Percentiles rank a stretch among this genome's conserved stretches.
Evolutionary conservation across 2,113 vertebrate genomes (phyloP).

Genomic region (Heloderma charlesbogerti): DNA sequence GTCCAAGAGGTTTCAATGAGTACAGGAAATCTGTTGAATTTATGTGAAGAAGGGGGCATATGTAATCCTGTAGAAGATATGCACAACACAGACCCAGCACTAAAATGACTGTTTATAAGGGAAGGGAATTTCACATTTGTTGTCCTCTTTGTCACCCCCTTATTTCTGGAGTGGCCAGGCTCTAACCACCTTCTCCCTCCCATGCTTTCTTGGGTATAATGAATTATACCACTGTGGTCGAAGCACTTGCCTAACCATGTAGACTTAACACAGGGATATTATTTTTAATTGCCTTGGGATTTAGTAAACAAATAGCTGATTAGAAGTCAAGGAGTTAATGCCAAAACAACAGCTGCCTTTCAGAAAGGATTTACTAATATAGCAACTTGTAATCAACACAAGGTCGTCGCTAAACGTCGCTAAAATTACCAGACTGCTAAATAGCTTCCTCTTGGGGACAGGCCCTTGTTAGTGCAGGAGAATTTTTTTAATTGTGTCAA

Average conservation of each 20-base stretch:
- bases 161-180: not conserved
- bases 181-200: not conserved
- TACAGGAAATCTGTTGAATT: not conserved
- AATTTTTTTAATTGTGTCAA: not conserved
- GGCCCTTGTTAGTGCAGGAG: slow-evolving; percentile 37
- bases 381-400: slow-evolving; percentile 74
- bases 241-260: not conserved
- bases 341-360: slow-evolving; percentile 74
- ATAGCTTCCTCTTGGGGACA: slow-evolving; percentile 62
- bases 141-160: not conserved
- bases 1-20: not conserved
- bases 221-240: not conserved
- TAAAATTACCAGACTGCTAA: slow-evolving; percentile 72
- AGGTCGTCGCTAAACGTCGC: slow-evolving; percentile 72
- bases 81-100: not conserved
- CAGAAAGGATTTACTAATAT: slow-evolving; percentile 71
- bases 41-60: not conserved
- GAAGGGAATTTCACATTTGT: not conserved
- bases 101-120: not conserved
- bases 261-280: slow-evolving; percentile 10
- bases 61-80: not conserved
- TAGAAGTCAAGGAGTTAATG: slow-evolving; percentile 63
- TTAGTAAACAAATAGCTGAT: slow-evolving; percentile 67
- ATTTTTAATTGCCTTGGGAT: slow-evolving; percentile 52
- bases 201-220: not conserved